phyloP scores from a whole-genome alignment of 2,797 vertebrate species.

The Malacoraja senta region DNA sequence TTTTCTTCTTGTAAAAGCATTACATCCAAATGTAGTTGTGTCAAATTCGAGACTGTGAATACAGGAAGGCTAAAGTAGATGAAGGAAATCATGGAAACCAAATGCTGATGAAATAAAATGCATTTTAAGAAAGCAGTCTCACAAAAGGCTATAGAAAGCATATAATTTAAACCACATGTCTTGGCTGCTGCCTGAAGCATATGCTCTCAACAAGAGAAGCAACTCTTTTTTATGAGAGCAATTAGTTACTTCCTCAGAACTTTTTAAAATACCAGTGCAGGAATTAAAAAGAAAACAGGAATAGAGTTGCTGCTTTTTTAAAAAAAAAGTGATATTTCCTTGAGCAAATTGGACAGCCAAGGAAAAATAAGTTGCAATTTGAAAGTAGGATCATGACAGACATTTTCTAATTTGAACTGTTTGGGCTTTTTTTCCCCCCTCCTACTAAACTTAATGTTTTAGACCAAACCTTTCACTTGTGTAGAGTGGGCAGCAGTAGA shows the following conservation, averaged over 20 bases:
- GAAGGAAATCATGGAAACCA: conserved; percentile 16
- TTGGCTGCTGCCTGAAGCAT: neutral
- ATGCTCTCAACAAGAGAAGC: neutral
- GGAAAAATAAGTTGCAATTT: neutral
- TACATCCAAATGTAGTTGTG: neutral
- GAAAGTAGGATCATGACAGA: neutral
- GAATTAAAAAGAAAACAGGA: neutral
- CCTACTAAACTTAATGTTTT: neutral
- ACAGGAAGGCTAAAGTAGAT: neutral
- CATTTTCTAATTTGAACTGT: neutral
- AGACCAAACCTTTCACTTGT: neutral
- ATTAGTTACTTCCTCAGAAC: neutral
- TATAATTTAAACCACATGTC: conserved; percentile 22
- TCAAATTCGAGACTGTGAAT: neutral
- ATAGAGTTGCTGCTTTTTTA: neutral
- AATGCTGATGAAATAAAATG: neutral
- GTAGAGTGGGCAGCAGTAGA: neutral
- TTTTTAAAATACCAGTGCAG: neutral
- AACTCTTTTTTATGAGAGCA: neutral
- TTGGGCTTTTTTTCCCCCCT: neutral
- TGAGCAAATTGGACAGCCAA: neutral
- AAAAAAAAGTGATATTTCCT: neutral
- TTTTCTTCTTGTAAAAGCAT: neutral
- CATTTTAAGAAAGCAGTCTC: neutral
- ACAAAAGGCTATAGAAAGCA: conserved; percentile 11